Evolutionary conservation across 2,888 invertebrate species (phyloP), one percentile per base, ranked within the genome.

Genomic region (Heliconius ethilla): DNA sequence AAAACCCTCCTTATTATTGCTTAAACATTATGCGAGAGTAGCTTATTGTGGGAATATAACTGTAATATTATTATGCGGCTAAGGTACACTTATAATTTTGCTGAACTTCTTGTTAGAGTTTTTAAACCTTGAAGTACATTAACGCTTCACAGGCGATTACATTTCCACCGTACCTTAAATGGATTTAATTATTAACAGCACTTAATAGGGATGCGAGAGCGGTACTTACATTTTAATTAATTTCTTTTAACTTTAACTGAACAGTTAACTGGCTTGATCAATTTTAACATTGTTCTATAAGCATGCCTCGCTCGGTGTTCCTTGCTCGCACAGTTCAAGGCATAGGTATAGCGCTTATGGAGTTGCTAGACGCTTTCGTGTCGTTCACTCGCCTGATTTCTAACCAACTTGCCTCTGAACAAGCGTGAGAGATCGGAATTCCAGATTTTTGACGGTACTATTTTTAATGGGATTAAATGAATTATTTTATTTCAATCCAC

Each of bases 361-460:
- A 82, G 82, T 83, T 81, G 81, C 81, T 85, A 85, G 84, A 86
- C 85, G 89, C 87, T 87, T 87, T 89, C 88, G 87, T 87, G 88
- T 87, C 87, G 88, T 87, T 89, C 87, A 86, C 85, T 88, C 84
- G 82, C 81, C 87, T 87, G 90, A 88, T 92, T 92, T 92, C 91
- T 91, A 90, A 89, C 82, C 72, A 80, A 84, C 85, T 82, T 80
- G 81, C 73, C 80, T 76, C 79, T 78, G 84, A 87, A 86, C 87
- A 90, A 89, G 89, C 91, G 91, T 85, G 90, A 90, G 88, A 89
- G 86, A 90, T 89, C 87, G 87, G 86, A 89, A 91, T 89, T 88
- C 86, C 85, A 86, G 85, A 89, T 89, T 86, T 86, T 86, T 85
- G 85, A 86, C 83, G 84, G 86, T 84, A 86, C 83, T 84, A 86